Percentiles rank a stretch among this genome's conserved stretches.
Evolutionary conservation across 2,797 vertebrate genomes (phyloP).

Genomic region (Ctenosaura bakeri): DNA sequence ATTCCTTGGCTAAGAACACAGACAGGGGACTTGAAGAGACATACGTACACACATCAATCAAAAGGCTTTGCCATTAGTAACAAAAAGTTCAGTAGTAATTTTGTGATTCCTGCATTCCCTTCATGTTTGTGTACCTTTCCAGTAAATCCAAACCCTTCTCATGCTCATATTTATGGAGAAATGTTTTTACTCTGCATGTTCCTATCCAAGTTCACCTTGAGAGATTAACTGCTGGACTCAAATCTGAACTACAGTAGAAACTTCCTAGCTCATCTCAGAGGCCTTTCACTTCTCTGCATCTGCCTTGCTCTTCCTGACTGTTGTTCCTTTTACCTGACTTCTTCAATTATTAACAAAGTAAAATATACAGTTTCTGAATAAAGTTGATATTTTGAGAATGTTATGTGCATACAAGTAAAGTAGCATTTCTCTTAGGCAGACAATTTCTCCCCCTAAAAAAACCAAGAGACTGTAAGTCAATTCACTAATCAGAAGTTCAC

Average conservation of each 20-base stretch:
- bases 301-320: too few relatives aligned
- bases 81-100: accelerated
- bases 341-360: neutral
- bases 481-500: neutral
- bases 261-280: neutral
- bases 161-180: conserved; percentile 24
- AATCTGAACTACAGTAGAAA: neutral
- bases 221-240: neutral
- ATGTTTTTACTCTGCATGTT: neutral
- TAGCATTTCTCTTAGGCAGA: neutral
- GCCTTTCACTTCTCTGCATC: too few relatives aligned
- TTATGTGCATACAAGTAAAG: neutral
- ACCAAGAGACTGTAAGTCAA: neutral
- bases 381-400: neutral
- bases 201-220: neutral
- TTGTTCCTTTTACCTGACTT: neutral
- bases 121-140: neutral
- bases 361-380: neutral
- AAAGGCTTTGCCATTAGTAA: neutral
- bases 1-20: too few relatives aligned
- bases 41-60: neutral
- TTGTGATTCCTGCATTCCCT: conserved; percentile 11
- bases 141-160: conserved; percentile 24
- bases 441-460: neutral
- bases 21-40: too few relatives aligned